These are phyloP conservation scores for Phragmatobia fuliginosa DNA, from an alignment of 2,888 invertebrate species.

Conservation along the genomic window DNA sequence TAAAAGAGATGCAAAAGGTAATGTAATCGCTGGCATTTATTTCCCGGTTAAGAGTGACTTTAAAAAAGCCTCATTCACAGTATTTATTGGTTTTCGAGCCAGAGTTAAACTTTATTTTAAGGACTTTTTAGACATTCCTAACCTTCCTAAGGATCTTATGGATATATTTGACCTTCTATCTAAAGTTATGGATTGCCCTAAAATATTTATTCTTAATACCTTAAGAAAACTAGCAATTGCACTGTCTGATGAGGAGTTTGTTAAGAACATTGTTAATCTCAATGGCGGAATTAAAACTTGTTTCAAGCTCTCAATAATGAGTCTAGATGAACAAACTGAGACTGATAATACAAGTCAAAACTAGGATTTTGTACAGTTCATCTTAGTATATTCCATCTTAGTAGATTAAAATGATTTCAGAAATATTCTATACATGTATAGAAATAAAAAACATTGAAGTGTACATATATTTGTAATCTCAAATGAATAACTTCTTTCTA, in stretches of 20 bases:
- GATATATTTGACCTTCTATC: not conserved
- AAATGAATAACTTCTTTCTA: too few species aligned
- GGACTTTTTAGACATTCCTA: constrained; percentile 6
- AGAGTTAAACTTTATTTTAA: constrained; percentile 7
- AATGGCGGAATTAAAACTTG: not conserved
- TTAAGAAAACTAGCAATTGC: constrained; percentile 13
- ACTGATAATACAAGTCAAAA: not conserved
- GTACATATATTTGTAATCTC: too few species aligned
- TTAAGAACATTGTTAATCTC: not conserved
- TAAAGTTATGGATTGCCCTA: constrained; percentile 3
- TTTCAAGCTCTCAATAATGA: not conserved
- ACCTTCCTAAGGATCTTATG: not conserved
- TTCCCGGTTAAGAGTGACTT: constrained; percentile 88
- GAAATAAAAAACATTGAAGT: too few species aligned
- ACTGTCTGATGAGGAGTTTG: constrained; percentile 4
- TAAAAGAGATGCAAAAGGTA: constrained; percentile 93
- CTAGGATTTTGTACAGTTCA: not conserved
- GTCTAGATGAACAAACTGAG: not conserved
- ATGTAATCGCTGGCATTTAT: constrained; percentile 93
- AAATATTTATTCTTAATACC: not conserved
- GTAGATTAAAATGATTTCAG: not conserved
- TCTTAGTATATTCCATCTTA: not conserved
- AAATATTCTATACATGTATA: too few species aligned
- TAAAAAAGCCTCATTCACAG: constrained; percentile 86
- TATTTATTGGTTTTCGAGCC: constrained; percentile 6